Evolutionary conservation across 2,888 invertebrate genomes (phyloP), one percentile per base, ranked within the genome.

Genomic region (Andrena flavipes): DNA sequence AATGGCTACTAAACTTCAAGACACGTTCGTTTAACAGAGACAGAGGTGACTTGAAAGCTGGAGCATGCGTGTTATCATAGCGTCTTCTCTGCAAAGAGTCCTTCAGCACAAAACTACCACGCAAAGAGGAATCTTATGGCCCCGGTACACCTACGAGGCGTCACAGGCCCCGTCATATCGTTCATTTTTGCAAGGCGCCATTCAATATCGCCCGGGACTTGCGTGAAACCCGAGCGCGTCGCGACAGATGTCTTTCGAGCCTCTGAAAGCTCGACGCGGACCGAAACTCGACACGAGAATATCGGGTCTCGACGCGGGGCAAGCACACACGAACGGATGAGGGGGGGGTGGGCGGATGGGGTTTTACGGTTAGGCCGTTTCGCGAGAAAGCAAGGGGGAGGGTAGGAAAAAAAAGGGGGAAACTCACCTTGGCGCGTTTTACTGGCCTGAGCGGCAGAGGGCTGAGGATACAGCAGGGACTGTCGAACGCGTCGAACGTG

Each of bases 371-470:
- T 30, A n/a, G 30, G 13, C 23, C 26, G 48, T 29, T 63, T 16
- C n/a, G 7, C 29, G 35, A 6, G 2, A 23, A 51, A 62, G 26
- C 42, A 42, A 64, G 26, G 30, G 68, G 33, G 33, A 29, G 54
- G 64, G n/a, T 26, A 67, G 48, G 54, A 35, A 33, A 16, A 26
- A 80, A 51, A 26, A 42, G 23, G 10, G 76, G 42, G 42, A 42
- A 42, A 92, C 93, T 93, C 84, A 94, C 94, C 93, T 94, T 94
- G 54, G 91, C 82, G 73, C 92, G 93, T 89, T 93, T 94, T 62
- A 89, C 86, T 70, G 93, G 92, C 87, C 90, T 91, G 73, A 90
- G 84, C 71, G 91, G 90, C 84, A 91, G 90, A 87, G 92, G 91
- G 88, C 92, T 92, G 89, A 89, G 84, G 87, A 91, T 91, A 91